Base-by-base conservation (phyloP, 2,797 vertebrate species). In the Typhlichthys subterraneus region DNA sequence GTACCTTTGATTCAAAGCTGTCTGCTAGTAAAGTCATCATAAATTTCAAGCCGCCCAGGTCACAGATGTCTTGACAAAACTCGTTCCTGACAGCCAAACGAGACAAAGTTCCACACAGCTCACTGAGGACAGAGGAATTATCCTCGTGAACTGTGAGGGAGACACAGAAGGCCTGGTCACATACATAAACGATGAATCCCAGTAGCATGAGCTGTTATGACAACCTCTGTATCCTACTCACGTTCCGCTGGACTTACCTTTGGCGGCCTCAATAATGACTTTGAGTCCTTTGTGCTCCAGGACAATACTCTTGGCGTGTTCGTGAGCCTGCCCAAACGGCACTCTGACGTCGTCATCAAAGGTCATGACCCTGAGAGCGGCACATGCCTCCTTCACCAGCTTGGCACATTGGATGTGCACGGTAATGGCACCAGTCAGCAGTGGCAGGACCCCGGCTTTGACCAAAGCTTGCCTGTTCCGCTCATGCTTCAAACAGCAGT, bases 1-100 rank as follows among this genome's bases (percentile, higher is more conserved):
- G 15, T 88, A 97, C 96, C 94, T 93, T 89, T 68, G 94, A 93
- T 65, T 98, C 94, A 2, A 87, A 93, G 87, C 90, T 92, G 80
- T 95, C 91, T 0, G 94, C 94, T 45, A 99, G 90, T 38, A 98
- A 85, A 0, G 92, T 80, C 80, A 97, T 90, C 79, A 99, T 94
- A 12, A 99, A 82, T 49, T 90, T 88, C 3, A 99, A 81, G 42
- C 98, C 98, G 0, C 98, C 97, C 0, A 98, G 87, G 72, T 98
- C 95, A 55, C 97, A 96, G 1, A 99, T 95, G 53, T 99, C 96
- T 85, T 98, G 96, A 81, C 97, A 99, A 88, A 97, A 99, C 81
- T 99, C 97, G 0, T 98, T 99, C 52, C 97, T 94, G 51, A 99
- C 95, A 0, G 95, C 94, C 75, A 99, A 89, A 38, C 93, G 94